A percentile compares a stretch with the other conserved stretches of the same genome.
Evolutionary conservation across 2,113 vertebrate genomes (phyloP).

Genomic region (Eurypyga helias): DNA sequence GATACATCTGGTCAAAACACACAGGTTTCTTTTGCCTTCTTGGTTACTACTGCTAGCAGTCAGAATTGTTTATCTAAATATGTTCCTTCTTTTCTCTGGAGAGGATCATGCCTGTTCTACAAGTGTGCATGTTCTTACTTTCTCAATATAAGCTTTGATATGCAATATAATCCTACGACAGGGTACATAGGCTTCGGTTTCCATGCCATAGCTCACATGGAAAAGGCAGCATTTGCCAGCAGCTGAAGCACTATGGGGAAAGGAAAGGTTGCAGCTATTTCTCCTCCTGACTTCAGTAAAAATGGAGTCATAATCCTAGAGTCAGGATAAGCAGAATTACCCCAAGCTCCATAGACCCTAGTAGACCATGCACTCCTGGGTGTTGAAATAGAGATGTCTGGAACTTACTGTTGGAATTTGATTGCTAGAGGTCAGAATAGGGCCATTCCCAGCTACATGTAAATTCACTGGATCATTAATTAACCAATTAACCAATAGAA

Average conservation of each 20-base stretch:
- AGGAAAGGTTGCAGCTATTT: not conserved
- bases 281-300: not conserved
- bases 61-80: not conserved
- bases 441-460: not conserved
- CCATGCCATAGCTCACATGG: not conserved
- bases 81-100: not conserved
- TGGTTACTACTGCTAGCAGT: not conserved
- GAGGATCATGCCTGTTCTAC: not conserved
- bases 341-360: not conserved
- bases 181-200: not conserved
- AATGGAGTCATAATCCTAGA: not conserved
- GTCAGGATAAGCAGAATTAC: not conserved
- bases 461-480: not conserved
- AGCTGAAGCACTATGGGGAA: rapidly evolving
- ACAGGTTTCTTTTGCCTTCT: not conserved
- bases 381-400: not conserved
- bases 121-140: not conserved
- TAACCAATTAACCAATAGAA: not conserved
- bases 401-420: not conserved
- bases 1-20: not conserved
- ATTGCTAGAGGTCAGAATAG: not conserved
- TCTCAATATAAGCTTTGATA: not conserved
- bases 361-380: not conserved
- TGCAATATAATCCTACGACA: not conserved
- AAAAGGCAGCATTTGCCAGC: not conserved